Percentiles rank a stretch among this genome's conserved stretches.
phyloP scores from a whole-genome alignment of 1,140 invertebrate species.

The Aphidius gifuensis region DNA sequence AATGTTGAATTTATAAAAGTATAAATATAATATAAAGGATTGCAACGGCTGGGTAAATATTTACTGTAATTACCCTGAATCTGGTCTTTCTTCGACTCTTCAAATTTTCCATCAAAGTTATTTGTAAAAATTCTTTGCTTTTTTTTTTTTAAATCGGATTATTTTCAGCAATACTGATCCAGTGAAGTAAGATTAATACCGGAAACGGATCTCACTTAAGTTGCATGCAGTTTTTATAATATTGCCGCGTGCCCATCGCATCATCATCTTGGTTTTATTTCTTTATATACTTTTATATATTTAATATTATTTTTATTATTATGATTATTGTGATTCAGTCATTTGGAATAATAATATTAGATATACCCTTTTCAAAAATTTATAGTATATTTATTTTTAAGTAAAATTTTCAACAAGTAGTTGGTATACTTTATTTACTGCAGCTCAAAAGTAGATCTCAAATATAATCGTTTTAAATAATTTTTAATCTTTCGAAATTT shows the following conservation, averaged over 20 bases:
- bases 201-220: conserved; percentile 33
- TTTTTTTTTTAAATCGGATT: conserved; percentile 15
- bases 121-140: conserved; percentile 9
- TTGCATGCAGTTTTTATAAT: background rate
- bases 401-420: too few species aligned
- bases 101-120: background rate
- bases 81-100: conserved; percentile 22
- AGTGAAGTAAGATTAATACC: conserved; percentile 16
- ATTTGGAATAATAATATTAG: conserved; percentile 43
- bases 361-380: conserved; percentile 16
- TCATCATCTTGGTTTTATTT: background rate
- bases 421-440: too few species aligned
- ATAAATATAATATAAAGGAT: conserved; percentile 42
- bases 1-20: too few species aligned
- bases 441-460: too few species aligned
- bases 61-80: conserved; percentile 50
- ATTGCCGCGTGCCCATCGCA: too few species aligned
- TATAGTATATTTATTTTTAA: too few species aligned
- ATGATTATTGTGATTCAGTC: conserved; percentile 23
- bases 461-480: too few species aligned
- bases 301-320: conserved; percentile 4
- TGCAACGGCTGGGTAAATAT: conserved; percentile 54
- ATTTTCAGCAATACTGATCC: background rate
- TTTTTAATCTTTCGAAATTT: too few species aligned
- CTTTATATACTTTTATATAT: background rate